Evolutionary conservation across 2,113 vertebrate species (phyloP).

Genomic region (Oplegnathus fasciatus): DNA sequence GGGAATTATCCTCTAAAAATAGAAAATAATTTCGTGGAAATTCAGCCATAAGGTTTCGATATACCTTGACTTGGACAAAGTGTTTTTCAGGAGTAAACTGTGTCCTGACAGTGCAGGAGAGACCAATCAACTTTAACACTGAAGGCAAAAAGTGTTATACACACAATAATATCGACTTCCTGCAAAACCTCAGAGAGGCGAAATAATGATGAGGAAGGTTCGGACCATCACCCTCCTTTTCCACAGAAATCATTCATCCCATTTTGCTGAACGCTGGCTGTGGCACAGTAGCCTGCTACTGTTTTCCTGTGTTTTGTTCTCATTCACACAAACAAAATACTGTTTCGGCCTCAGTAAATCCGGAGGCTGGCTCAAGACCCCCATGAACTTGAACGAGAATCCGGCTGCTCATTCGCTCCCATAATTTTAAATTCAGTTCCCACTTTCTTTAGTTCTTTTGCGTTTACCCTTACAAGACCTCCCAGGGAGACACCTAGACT

Average conservation of each 20-base stretch:
- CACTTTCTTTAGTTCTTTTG: conserved; percentile 20
- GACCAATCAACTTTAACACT: not conserved
- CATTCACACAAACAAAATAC: conserved; percentile 19
- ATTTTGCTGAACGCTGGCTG: conserved; percentile 4
- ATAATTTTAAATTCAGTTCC: conserved; percentile 51
- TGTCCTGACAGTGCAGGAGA: not conserved
- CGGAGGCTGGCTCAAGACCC: not conserved
- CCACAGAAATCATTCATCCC: not conserved
- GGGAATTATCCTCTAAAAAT: not conserved
- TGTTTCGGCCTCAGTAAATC: conserved; percentile 36
- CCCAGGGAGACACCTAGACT: conserved; percentile 55
- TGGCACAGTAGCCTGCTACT: conserved; percentile 17
- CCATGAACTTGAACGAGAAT: conserved; percentile 21
- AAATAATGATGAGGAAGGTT: conserved; percentile 32
- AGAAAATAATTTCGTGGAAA: not conserved
- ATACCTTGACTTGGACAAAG: not conserved
- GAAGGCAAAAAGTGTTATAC: not conserved
- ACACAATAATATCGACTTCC: no score
- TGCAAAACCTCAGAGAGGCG: conserved; percentile 27
- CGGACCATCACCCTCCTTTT: conserved; percentile 19
- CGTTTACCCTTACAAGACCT: conserved; percentile 51
- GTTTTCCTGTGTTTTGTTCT: conserved; percentile 49
- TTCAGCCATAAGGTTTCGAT: not conserved
- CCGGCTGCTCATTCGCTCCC: conserved; percentile 17
- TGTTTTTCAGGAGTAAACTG: not conserved